Percentiles rank a stretch among this genome's conserved stretches.
Conservation (phyloP, 2,113 vertebrate genomes). For the Asarcornis scutulata region DNA sequence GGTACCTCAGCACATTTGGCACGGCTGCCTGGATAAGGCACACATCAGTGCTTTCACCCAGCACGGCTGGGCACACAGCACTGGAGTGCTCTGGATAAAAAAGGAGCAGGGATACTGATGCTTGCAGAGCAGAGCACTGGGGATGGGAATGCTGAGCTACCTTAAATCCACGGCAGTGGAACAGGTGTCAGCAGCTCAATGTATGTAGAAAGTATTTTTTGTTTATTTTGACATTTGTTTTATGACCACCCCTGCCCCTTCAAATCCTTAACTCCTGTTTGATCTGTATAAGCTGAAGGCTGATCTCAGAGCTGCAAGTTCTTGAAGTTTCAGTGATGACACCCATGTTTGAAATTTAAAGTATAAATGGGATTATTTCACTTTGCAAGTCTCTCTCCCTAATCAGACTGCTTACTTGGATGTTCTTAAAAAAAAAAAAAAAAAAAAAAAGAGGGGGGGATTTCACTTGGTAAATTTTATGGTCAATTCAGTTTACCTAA, state of each 20-base stretch:
- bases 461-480: conserved; percentile 39
- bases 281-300: not conserved
- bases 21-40: no score
- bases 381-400: not conserved
- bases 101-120: not conserved
- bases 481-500: conserved; percentile 65
- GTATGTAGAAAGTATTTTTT: not conserved
- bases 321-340: not conserved
- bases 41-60: not conserved
- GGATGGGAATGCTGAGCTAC: not conserved
- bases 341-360: not conserved
- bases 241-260: not conserved
- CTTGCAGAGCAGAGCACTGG: not conserved
- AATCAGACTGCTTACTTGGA: not conserved
- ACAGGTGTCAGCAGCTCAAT: not conserved
- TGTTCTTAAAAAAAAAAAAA: not conserved
- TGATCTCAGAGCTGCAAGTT: not conserved
- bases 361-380: not conserved
- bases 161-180: not conserved
- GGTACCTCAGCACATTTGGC: not conserved
- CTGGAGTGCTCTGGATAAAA: not conserved
- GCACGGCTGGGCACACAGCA: not conserved
- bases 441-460: not conserved
- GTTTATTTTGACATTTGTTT: not conserved
- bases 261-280: not conserved